Conservation (phyloP, 2,113 vertebrate species). For the Phaetusa simplex region DNA sequence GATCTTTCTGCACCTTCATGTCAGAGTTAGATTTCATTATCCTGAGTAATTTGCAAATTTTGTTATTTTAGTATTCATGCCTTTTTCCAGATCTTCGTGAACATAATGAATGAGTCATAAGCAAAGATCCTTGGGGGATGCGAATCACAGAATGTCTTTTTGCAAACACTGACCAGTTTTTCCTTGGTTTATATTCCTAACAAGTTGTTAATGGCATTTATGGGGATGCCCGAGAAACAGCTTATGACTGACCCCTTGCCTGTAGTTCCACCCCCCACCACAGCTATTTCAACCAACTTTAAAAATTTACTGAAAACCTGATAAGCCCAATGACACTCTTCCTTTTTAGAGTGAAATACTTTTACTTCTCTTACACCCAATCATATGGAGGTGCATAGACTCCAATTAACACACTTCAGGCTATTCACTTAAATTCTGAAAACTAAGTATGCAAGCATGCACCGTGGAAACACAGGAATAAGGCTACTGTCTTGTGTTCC, state of each 20-base stretch:
- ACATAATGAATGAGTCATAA: not conserved
- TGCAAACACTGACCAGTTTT: not conserved
- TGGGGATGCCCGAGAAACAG: not conserved
- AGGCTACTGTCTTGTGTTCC: not conserved
- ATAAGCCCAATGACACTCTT: not conserved
- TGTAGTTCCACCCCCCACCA: not conserved
- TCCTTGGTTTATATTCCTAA: not conserved
- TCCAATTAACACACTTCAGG: not conserved
- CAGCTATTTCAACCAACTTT: not conserved
- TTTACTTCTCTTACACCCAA: not conserved
- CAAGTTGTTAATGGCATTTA: not conserved
- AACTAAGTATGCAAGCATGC: not conserved
- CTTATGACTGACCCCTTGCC: not conserved
- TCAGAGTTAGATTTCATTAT: not conserved
- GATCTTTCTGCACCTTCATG: not conserved
- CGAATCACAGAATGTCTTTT: not conserved
- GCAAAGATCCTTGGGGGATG: not conserved
- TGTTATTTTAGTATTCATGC: not conserved
- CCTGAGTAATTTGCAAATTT: not conserved
- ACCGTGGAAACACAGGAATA: not conserved
- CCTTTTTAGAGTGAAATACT: not conserved
- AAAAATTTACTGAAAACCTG: not conserved
- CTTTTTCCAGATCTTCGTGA: not conserved
- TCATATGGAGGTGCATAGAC: not conserved
- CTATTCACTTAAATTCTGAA: not conserved